These are phyloP conservation scores for Gavia stellata DNA, from an alignment of 2,113 vertebrate species.

Conservation along the genomic window DNA sequence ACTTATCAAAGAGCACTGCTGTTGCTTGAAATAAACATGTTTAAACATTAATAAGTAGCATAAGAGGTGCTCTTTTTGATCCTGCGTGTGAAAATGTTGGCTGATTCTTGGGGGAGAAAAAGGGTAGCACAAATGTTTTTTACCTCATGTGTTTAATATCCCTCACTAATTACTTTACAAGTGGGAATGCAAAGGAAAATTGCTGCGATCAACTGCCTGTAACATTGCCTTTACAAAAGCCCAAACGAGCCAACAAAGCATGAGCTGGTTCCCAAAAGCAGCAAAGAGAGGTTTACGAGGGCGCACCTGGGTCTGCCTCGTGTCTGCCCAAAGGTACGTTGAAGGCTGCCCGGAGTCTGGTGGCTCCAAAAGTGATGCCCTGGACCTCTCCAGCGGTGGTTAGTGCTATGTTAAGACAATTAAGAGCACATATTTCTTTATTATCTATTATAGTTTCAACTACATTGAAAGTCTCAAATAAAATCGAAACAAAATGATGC, in stretches of 20 bases:
- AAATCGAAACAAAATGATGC: rapidly evolving
- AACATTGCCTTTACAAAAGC: background rate
- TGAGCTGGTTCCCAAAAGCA: background rate
- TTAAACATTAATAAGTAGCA: slow-evolving; percentile 47
- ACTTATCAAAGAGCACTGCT: background rate
- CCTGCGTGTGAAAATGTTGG: background rate
- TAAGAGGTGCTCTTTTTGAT: slow-evolving; percentile 5
- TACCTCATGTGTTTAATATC: background rate
- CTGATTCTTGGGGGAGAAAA: background rate
- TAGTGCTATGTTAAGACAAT: rapidly evolving
- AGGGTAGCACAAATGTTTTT: background rate
- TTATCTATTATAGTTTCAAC: background rate
- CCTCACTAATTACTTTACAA: background rate
- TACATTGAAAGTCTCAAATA: background rate
- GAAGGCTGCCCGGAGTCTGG: background rate
- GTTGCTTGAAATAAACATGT: slow-evolving; percentile 7
- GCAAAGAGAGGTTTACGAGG: background rate
- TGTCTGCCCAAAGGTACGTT: rapidly evolving
- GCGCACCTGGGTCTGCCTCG: background rate
- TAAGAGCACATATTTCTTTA: background rate
- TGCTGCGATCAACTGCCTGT: background rate
- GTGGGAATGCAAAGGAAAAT: background rate
- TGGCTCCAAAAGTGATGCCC: background rate
- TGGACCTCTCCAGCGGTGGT: rapidly evolving
- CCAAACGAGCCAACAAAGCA: rapidly evolving